Conservation (phyloP, 2,113 vertebrate species). For the Archilochus colubris region DNA sequence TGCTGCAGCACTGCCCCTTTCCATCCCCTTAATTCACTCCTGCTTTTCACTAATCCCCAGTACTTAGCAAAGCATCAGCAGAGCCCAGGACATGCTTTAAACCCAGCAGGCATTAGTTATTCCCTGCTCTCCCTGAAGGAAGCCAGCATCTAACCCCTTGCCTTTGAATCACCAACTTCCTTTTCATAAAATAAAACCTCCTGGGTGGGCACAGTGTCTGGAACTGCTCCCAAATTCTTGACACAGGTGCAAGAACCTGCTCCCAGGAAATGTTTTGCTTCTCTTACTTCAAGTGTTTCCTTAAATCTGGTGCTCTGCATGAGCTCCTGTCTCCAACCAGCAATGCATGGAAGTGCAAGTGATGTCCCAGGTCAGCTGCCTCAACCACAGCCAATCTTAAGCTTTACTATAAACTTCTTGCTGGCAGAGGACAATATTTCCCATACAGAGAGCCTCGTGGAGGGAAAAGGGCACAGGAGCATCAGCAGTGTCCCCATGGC, state of each 20-base stretch:
- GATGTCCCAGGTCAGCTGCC: background rate
- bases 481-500: background rate
- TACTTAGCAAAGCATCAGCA: background rate
- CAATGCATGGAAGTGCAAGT: background rate
- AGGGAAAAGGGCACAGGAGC: background rate
- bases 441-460: background rate
- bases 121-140: background rate
- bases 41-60: slow-evolving; percentile 28
- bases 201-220: background rate
- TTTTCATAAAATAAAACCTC: background rate
- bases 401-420: background rate
- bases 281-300: background rate
- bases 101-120: background rate
- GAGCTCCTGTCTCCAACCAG: background rate
- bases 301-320: background rate
- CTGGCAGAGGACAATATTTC: background rate
- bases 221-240: background rate
- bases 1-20: background rate
- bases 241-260: background rate
- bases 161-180: background rate
- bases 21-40: slow-evolving; percentile 25
- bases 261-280: background rate
- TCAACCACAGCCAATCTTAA: background rate
- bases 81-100: background rate
- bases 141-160: background rate